phyloP scores from a whole-genome alignment of 2,113 vertebrate genomes.

The Cyprinodon brontotheroides region DNA sequence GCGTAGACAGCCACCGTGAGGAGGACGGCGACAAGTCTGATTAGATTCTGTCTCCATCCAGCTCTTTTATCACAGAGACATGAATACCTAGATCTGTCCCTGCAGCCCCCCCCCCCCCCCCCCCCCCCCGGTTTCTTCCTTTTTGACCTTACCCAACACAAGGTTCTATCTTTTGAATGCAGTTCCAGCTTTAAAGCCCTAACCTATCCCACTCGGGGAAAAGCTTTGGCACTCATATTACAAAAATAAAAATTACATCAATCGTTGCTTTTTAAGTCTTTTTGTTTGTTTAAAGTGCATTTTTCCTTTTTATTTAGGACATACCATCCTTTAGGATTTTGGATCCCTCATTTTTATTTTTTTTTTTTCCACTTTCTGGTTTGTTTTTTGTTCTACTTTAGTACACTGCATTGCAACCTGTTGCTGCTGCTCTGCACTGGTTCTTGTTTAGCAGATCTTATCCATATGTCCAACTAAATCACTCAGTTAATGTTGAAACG shows the following conservation, averaged over 20 bases:
- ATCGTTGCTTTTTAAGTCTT: neutral
- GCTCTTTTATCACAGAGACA: slow-evolving; percentile 56
- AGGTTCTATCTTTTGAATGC: slow-evolving; percentile 30
- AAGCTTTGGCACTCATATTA: slow-evolving; percentile 39
- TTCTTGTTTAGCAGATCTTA: slow-evolving; percentile 36
- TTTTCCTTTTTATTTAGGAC: slow-evolving; percentile 20
- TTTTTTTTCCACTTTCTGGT: slow-evolving; percentile 10
- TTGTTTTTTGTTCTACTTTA: neutral
- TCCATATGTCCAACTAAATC: slow-evolving; percentile 36
- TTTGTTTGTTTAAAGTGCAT: slow-evolving; percentile 26
- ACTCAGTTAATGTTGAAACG: slow-evolving; percentile 28
- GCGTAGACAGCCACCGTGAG: slow-evolving; percentile 88
- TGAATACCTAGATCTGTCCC: slow-evolving; percentile 38
- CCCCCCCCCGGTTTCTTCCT: slow-evolving; percentile 43
- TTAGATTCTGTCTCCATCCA: slow-evolving; percentile 70
- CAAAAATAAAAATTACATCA: neutral
- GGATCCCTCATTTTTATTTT: neutral
- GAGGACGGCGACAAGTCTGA: slow-evolving; percentile 96
- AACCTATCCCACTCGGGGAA: slow-evolving; percentile 18
- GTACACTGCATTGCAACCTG: slow-evolving; percentile 2
- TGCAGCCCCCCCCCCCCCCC: slow-evolving; percentile 41
- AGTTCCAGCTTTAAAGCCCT: slow-evolving; percentile 39
- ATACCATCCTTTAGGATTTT: slow-evolving; percentile 28
- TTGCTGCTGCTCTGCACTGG: slow-evolving; percentile 23
- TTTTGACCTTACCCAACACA: slow-evolving; percentile 42